These are phyloP conservation scores for Aplocera efformata DNA, from an alignment of 2,888 invertebrate species.

Conservation along the genomic window DNA sequence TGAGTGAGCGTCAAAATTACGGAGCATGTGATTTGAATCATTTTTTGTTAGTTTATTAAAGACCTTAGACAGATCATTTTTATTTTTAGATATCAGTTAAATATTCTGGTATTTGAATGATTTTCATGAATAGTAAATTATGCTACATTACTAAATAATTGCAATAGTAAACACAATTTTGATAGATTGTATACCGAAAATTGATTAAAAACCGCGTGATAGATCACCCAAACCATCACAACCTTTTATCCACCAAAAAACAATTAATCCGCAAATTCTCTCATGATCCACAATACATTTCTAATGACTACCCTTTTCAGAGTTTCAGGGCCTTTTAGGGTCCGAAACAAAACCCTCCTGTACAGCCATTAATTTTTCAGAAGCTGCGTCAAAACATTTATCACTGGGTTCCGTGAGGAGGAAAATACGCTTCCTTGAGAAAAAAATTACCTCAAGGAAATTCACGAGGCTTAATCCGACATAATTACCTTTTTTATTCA, in stretches of 20 bases:
- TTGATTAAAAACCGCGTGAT: no score
- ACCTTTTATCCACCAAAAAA: background rate
- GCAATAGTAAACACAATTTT: no score
- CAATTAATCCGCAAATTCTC: slow-evolving; percentile 6
- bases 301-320: slow-evolving; percentile 10
- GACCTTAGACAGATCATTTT: no score
- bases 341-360: slow-evolving; percentile 9
- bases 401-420: slow-evolving; percentile 20
- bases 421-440: slow-evolving; percentile 14
- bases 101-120: no score
- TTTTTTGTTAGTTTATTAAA: no score
- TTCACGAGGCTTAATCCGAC: slow-evolving; percentile 9
- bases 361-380: slow-evolving; percentile 21
- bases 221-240: no score
- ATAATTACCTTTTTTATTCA: slow-evolving; percentile 10
- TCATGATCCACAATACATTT: slow-evolving; percentile 5
- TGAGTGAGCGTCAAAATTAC: no score
- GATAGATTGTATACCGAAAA: no score
- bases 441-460: slow-evolving; percentile 18
- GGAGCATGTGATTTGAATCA: no score
- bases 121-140: no score
- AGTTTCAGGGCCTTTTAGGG: slow-evolving; percentile 2
- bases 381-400: slow-evolving; percentile 17
- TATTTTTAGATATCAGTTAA: no score
- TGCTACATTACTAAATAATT: no score